Conservation (phyloP, 2,888 invertebrate species). For the Pelosia muscerda region DNA sequence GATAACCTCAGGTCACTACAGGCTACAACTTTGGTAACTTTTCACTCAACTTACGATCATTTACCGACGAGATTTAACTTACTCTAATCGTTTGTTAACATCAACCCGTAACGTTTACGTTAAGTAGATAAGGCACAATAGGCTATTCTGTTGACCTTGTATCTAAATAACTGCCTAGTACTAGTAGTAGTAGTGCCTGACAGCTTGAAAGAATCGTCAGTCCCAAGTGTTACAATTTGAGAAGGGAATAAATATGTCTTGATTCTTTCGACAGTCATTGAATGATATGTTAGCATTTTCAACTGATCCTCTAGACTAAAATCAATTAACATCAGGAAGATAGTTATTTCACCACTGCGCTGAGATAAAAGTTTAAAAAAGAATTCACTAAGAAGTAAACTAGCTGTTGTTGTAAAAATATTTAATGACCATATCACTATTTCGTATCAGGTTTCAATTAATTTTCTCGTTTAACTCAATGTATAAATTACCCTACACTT, state of each 20-base stretch:
- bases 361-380: background rate
- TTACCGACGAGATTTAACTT: background rate
- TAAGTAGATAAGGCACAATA: background rate
- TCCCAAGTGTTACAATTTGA: background rate
- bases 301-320: too few relatives aligned
- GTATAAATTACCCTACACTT: background rate
- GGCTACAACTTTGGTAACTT: background rate
- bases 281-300: too few relatives aligned
- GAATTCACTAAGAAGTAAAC: background rate
- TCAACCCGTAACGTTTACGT: background rate
- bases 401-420: background rate
- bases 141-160: background rate
- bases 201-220: too few relatives aligned
- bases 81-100: background rate
- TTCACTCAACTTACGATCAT: background rate
- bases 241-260: background rate
- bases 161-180: background rate
- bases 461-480: background rate
- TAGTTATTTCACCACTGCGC: background rate
- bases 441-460: background rate
- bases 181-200: background rate
- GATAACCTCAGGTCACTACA: constrained; percentile 7
- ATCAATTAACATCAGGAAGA: background rate
- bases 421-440: background rate
- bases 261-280: too few relatives aligned